Conservation (phyloP, 1,140 invertebrate genomes). For the Drosophila nasuta region DNA sequence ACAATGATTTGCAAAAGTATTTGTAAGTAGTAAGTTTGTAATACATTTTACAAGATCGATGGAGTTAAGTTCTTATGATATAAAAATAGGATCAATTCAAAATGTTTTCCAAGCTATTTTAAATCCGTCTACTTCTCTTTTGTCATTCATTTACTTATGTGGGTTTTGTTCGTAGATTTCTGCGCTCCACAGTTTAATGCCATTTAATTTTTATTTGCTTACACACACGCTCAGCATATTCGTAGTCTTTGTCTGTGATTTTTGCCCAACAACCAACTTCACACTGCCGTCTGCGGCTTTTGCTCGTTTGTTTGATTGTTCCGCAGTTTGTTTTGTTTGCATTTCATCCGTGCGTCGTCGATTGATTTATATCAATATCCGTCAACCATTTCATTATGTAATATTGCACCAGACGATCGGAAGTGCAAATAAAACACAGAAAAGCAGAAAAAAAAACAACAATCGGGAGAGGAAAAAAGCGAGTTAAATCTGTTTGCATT, state of each 20-base stretch:
- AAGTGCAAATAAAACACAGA: slow-evolving; percentile 22
- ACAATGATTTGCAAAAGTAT: no score
- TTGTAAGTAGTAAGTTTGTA: no score
- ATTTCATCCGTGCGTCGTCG: slow-evolving; percentile 46
- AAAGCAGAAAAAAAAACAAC: slow-evolving; percentile 43
- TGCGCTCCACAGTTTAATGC: slow-evolving; percentile 26
- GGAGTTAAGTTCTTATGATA: neutral
- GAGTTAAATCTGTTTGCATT: slow-evolving; percentile 81
- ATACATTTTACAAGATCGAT: no score
- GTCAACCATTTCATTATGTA: slow-evolving; percentile 73
- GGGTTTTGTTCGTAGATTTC: slow-evolving; percentile 11
- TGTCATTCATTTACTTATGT: slow-evolving; percentile 30
- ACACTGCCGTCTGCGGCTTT: neutral
- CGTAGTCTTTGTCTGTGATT: neutral
- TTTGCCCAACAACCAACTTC: neutral
- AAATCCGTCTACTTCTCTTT: slow-evolving; percentile 21
- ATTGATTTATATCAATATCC: slow-evolving; percentile 83
- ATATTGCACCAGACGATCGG: slow-evolving; percentile 50
- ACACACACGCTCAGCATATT: slow-evolving; percentile 20
- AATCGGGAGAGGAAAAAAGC: slow-evolving; percentile 36
- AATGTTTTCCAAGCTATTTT: slow-evolving; percentile 47
- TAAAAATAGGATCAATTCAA: slow-evolving; percentile 24
- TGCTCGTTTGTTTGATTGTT: slow-evolving; percentile 19
- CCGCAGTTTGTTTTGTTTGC: slow-evolving; percentile 44
- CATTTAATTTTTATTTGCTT: slow-evolving; percentile 77